These are phyloP conservation scores for Cancer borealis DNA, from an alignment of 2,888 invertebrate genomes.

Conservation along the genomic window DNA sequence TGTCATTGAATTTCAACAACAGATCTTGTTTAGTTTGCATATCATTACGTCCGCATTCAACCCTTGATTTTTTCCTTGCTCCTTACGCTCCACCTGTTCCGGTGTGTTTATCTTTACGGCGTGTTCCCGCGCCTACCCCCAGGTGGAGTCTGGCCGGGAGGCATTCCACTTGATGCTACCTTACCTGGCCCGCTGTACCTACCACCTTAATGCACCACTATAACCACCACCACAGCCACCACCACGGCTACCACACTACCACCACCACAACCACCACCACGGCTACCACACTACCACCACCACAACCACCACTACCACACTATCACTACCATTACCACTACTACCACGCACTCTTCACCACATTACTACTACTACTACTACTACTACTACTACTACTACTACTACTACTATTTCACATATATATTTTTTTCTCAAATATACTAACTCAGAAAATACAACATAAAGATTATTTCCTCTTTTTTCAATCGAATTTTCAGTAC, in stretches of 20 bases:
- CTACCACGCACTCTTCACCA: background rate
- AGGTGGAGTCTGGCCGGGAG: background rate
- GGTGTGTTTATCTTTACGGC: conserved; percentile 60
- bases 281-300: background rate
- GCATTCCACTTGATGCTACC: background rate
- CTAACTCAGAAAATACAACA: background rate
- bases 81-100: conserved; percentile 56
- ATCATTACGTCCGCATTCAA: conserved; percentile 63
- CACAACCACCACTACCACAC: background rate
- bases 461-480: background rate
- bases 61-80: conserved; percentile 58
- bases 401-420: too few relatives aligned
- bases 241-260: background rate
- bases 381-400: background rate
- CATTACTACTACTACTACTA: background rate
- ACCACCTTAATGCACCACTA: background rate
- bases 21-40: conserved; percentile 69
- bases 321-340: background rate
- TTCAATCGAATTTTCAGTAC: background rate
- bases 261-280: background rate
- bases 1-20: conserved; percentile 73
- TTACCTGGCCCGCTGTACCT: background rate
- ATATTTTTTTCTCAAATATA: background rate
- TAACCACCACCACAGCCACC: background rate
- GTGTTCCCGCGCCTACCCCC: background rate